A percentile compares a stretch with the other conserved stretches of the same genome.
phyloP scores from a whole-genome alignment of 2,888 invertebrate species.

The Cheilosia pagana region DNA sequence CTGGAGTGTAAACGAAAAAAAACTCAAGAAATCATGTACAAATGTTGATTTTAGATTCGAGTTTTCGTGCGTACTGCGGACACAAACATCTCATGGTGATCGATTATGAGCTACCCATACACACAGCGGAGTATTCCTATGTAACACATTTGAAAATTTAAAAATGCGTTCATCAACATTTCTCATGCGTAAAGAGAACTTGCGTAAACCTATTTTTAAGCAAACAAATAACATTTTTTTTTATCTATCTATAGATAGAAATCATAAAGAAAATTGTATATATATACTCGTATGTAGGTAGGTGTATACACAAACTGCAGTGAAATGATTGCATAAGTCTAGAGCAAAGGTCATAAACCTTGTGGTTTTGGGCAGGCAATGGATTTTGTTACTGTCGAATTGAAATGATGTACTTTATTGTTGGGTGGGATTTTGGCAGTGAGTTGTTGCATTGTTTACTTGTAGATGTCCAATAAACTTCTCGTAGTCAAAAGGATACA shows the following conservation, averaged over 20 bases:
- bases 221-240: constrained; percentile 42
- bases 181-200: constrained; percentile 38
- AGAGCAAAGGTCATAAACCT: constrained; percentile 39
- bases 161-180: constrained; percentile 34
- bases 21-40: constrained; percentile 18
- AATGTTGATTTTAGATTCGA: constrained; percentile 44
- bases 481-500: too few relatives aligned
- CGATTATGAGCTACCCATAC: constrained; percentile 36
- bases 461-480: too few relatives aligned
- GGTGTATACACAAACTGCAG: constrained; percentile 15
- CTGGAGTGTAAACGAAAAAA: not conserved
- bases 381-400: not conserved
- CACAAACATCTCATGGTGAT: constrained; percentile 35
- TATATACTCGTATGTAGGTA: constrained; percentile 10
- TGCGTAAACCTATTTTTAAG: constrained; percentile 54
- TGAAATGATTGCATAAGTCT: constrained; percentile 44
- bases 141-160: constrained; percentile 36
- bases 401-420: not conserved
- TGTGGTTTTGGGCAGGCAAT: not conserved
- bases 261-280: constrained; percentile 29
- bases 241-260: constrained; percentile 45
- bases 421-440: not conserved
- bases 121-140: constrained; percentile 3
- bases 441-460: too few relatives aligned
- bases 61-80: constrained; percentile 15